phyloP scores from a whole-genome alignment of 2,797 vertebrate species.

The Sebastes trivittatus region DNA sequence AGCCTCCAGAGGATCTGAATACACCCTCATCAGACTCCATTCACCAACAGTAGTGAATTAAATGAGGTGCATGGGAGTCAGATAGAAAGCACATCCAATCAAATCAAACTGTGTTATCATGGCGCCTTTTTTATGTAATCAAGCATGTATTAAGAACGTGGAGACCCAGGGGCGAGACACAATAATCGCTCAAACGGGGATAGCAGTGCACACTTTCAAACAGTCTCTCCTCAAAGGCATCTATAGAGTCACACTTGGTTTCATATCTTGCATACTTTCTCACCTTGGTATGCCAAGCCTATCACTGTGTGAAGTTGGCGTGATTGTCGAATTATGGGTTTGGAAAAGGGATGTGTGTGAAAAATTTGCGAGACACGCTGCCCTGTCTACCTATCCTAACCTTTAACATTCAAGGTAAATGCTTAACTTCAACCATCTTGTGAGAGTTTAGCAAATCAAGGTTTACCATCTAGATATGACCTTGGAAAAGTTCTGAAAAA shows the following conservation, averaged over 20 bases:
- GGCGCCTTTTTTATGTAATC: neutral
- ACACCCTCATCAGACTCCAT: conserved; percentile 26
- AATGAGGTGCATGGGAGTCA: neutral
- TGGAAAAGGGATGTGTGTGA: neutral
- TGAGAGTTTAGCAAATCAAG: neutral
- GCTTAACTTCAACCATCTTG: neutral
- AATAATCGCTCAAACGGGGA: neutral
- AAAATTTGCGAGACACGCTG: neutral
- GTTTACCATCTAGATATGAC: neutral
- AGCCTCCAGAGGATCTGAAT: conserved; percentile 14
- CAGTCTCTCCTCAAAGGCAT: neutral
- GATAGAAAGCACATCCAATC: conserved; percentile 2
- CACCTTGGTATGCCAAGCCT: neutral
- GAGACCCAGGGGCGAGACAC: neutral
- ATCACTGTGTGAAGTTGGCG: neutral
- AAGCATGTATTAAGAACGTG: neutral
- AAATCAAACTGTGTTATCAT: conserved; percentile 1
- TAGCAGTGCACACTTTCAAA: neutral
- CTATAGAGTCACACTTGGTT: neutral
- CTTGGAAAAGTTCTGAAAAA: neutral
- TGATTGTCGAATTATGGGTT: neutral
- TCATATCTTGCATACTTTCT: neutral
- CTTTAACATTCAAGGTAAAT: neutral
- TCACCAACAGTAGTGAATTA: conserved; percentile 6
- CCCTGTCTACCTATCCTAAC: neutral